Base-by-base conservation (phyloP, 2,888 invertebrate genomes). In the Crossocerus cetratus region DNA sequence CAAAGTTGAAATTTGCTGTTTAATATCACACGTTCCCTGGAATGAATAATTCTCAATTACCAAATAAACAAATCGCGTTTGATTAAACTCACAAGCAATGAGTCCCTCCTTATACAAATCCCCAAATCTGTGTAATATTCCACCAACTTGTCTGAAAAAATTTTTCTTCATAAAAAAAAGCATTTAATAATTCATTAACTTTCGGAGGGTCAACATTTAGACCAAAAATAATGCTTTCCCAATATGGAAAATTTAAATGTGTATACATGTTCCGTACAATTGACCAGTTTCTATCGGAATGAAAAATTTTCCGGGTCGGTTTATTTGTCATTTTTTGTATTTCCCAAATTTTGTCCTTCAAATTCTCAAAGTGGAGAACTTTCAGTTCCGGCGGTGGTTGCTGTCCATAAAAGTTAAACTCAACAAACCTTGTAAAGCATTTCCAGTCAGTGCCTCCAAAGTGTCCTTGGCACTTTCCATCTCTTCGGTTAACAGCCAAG, bases 121-220 rank as follows among this genome's bases (percentile, higher is more conserved):
- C 88, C 88, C 72, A 88, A 81, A 44, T 84, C 77, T 21, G 80
- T 74, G 61, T 86, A 88, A 65, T 75, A 84, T 69, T 81, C 82
- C 0, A 80, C 59, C 14, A 88, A 63, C 55, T 83, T 80, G 56
- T 76, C 86, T 86, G 49, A 23, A 78, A 81, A 32, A 5, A 32
- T 32, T 4, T 32, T 8, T 32, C 1, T 32, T 32, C 32, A 32
- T 32, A 32, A 32, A 32, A 32, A 11, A 32, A 8, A 32, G 2
- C 32, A 32, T 5, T 32, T n/a, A n/a, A n/a, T n/a, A n/a, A n/a
- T n/a, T n/a, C n/a, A n/a, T n/a, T n/a, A n/a, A n/a, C n/a, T n/a
- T n/a, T n/a, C n/a, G n/a, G n/a, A n/a, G n/a, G n/a, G n/a, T n/a
- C n/a, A n/a, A n/a, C n/a, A n/a, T n/a, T n/a, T n/a, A n/a, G n/a